Evolutionary conservation across 2,113 vertebrate species (phyloP), one percentile per base, ranked within the genome.

Genomic region (Macroglossus sobrinus): DNA sequence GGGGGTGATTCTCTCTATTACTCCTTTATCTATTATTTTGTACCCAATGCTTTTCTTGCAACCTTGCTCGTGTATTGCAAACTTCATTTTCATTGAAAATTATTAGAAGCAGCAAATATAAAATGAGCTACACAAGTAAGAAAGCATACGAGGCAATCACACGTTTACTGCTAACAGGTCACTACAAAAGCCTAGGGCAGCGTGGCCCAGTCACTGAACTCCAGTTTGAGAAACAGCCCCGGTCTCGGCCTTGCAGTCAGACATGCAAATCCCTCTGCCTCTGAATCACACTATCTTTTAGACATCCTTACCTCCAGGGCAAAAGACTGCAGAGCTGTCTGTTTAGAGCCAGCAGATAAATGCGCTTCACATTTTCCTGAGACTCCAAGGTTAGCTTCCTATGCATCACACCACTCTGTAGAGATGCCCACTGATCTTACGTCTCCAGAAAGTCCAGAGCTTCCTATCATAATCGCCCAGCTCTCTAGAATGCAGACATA

Each of bases 21-120:
- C 9, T 53, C 12, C 26, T 63, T 87, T 79, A 74, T 26, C 33
- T 43, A 64, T 68, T 43, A 38, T n/a, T 80, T 91, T 71, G 12
- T 38, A 74, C 22, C 15, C 16, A 68, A 5, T 43, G n/a, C 10
- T 66, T 64, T 90, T 45, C 64, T 84, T 74, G n/a, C n/a, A 68
- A 53, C 8, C 24, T 68, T 80, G 57, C 21, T 80, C 66, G 16
- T 64, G 96, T 79, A 33, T n/a, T 80, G n/a, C 38, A 93, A 88
- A 76, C 30, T 90, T 78, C 92, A 64, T 79, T 95, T 95, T 59
- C 75, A 16, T 50, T 66, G 38, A 84, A 94, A 96, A 84, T 88
- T 63, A 84, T 40, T 86, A 64, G 89, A 78, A 93, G 43, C 92
- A 82, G 5, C 19, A 79, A 92, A 94, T 59, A 92, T 30, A 90